Evolutionary conservation across 2,797 vertebrate species (phyloP), one percentile per base, ranked within the genome.

Genomic region (Micropoecilia bifurca): DNA sequence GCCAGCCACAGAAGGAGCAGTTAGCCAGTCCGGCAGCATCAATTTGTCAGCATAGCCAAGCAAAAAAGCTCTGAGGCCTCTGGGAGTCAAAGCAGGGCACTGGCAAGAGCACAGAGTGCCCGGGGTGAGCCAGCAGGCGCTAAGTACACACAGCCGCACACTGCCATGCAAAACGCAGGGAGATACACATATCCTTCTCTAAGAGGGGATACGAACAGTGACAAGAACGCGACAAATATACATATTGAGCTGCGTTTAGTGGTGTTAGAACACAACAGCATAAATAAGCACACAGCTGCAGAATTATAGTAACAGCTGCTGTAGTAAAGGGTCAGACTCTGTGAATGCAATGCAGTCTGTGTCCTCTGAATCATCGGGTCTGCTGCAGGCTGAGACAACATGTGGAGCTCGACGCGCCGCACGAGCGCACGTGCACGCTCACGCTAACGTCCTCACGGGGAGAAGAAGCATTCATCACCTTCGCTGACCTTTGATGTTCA

Each of bases 361-460:
- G 92, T 91, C 92, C 90, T 91, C 90, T 94, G 93, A 94, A 92
- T 93, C 91, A 93, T 81, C 63, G 9, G 75, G 48, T 76, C 77
- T 46, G 79, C 92, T 88, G 84, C 88, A 85, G 88, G 90, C 86
- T 73, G 81, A 75, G 86, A 84, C 20, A 36, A 74, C 82, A 87
- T 83, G 91, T 88, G 88, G 87, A 90, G 87, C 71, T 36, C 48
- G 16, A 53, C 43, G 45, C 48, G 63, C 78, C 80, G 75, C 76
- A 43, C 80, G 71, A 75, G 73, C 55, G 72, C 61, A 61, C 63
- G 75, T 74, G 78, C 30, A 72, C 18, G 6, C 0, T 18, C 16
- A 1, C 48, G 76, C 76, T 75, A 30, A 72, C 18, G 18, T 2
- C 47, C 16, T 1, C 48, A 61, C 57, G 18, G 20, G 9, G 63